Base-by-base conservation (phyloP, 2,888 invertebrate genomes). In the Synergus japonicus region DNA sequence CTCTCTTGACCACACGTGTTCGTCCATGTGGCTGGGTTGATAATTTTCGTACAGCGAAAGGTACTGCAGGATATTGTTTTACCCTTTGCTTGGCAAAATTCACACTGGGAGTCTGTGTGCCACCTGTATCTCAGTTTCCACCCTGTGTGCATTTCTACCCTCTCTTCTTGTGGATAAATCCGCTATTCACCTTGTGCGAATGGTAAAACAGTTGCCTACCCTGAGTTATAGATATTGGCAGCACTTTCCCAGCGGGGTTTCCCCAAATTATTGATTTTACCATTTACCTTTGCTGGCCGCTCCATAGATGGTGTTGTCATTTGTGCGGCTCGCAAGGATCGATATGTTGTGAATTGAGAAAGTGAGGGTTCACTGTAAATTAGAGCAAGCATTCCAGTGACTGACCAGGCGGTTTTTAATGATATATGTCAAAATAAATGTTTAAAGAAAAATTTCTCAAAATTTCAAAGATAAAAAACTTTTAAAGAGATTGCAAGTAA, bases 201-300 rank as follows among this genome's bases (percentile, higher is more conserved):
- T 76, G 76, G 76, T 76, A 76, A 76, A 60, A 44, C 76, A 76
- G 76, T 29, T 76, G 4, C 37, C 43, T 76, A 13, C 43, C 43
- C 8, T 44, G 2, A 2, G 1, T 41, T 18, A 9, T 76, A 37
- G 41, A 76, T 41, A 41, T 58, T 76, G 58, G 76, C n/a, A 60
- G 76, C 76, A 76, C 60, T 76, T 60, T 60, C 43, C 18, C 5
- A 22, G 13, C 60, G 29, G 15, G 13, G 44, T 76, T 13, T 76
- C 60, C n/a, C 18, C 37, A 18, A 22, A 37, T 60, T 63, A 76
- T 44, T 12, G 58, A 63, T 44, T 63, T 76, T 44, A n/a, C 76
- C 10, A 13, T 43, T 18, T 8, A 1, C n/a, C 22, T 37, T 43
- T 7, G n/a, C 37, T 10, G 5, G 8, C 41, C 4, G 13, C 60